Base-by-base conservation (phyloP, 2,888 invertebrate species). In the Oegoconia quadripuncta region DNA sequence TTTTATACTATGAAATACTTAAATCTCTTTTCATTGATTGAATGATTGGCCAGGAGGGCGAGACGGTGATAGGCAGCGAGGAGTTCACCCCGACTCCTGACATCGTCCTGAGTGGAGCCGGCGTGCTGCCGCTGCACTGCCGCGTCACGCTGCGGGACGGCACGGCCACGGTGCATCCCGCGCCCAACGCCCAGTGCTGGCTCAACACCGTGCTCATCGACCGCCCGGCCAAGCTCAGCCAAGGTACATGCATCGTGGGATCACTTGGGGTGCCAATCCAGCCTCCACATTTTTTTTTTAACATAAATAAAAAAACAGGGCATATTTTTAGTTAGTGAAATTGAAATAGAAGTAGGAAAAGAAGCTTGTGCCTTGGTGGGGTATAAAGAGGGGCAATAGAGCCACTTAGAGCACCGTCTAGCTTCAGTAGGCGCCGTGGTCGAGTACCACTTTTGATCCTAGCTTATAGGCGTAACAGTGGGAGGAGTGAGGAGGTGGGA, bases 31-130 rank as follows among this genome's bases (percentile, higher is more conserved):
- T 3, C 23, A 23, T 9, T 8, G n/a, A 9, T n/a, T 8, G 5
- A 14, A 26, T 39, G 6, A 26, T 27, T 18, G 26, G 12, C 12
- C 3, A 93, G 91, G 96, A 97, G 69, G 97, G 97, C 3, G 93
- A 93, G 70, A 97, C 96, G 0, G 89, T 92, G 43, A 94, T 97
- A 42, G 97, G 97, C 37, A 93, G 93, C 8, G 94, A 93, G 48
- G 93, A 94, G 52, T 90, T 90, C 20, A 76, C 88, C 0, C 84
- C 88, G 0, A 86, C 89, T 18, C 93, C 93, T 59, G 96, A 97
- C 73, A 97, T 97, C 46, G 93, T 93, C 44, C 78, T 95, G 46
- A 89, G 89, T 37, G 95, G 95, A 27, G 90, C 91, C 33, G 95
- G 93, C 29, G 93, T 95, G 59, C 90, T 94, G 54, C 87, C 93